Conservation (phyloP, 92 coral and sea anemone species). For the Porites evermanni region DNA sequence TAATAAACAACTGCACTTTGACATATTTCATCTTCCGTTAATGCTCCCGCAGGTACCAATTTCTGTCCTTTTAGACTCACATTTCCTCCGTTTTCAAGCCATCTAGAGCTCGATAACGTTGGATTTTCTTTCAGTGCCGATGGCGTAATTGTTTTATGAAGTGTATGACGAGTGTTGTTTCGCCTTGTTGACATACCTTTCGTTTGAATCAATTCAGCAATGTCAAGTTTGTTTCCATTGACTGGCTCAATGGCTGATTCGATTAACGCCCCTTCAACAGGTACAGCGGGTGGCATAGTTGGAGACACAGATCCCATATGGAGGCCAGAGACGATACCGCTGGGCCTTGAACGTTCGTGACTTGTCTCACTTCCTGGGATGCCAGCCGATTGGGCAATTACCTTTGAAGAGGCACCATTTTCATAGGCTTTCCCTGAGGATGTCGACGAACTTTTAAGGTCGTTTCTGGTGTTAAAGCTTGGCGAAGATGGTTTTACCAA, state of each 20-base stretch:
- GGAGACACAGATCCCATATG: conserved; percentile 5
- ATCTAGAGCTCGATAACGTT: neutral
- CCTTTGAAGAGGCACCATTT: neutral
- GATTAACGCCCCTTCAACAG: conserved; percentile 56
- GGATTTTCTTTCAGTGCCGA: conserved; percentile 27
- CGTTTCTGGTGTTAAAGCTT: neutral
- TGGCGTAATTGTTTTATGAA: conserved; percentile 70
- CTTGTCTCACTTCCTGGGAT: neutral
- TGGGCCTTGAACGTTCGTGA: neutral
- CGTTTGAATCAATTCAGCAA: conserved; percentile 69
- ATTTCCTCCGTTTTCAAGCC: conserved; percentile 12
- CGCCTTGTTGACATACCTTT: conserved; percentile 74
- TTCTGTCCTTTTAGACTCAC: neutral
- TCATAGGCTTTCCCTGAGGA: neutral
- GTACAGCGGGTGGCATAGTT: conserved; percentile 56
- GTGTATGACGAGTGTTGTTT: conserved; percentile 60
- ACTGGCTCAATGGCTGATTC: conserved; percentile 47
- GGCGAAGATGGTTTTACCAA: conserved; percentile 68
- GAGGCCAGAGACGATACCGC: neutral
- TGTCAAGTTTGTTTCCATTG: conserved; percentile 41
- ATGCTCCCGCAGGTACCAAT: neutral
- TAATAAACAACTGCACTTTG: conserved; percentile 57
- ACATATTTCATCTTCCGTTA: conserved; percentile 51
- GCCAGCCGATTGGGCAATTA: neutral
- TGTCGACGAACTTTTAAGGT: neutral